Evolutionary conservation across 2,888 invertebrate species (phyloP), one percentile per base, ranked within the genome.

Genomic region (Cepaea hortensis): DNA sequence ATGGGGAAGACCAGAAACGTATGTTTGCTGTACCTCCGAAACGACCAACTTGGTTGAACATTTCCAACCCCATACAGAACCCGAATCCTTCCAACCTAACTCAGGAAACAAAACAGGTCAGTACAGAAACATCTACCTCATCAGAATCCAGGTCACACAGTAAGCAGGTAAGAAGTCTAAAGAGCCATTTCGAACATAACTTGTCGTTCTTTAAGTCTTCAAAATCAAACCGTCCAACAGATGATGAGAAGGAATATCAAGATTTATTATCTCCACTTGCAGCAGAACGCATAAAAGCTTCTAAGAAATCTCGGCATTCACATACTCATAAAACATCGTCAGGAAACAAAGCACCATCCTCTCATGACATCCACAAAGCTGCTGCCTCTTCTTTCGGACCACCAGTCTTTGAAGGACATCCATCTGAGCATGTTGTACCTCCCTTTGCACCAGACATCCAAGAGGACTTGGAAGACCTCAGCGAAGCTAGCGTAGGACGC

Each of bases 191-290:
- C 55, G 85, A 85, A 13, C 77, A 85, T 15, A 84, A 84, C 65
- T 48, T 76, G 13, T 35, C 68, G n/a, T 68, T 85, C 7, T 9
- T 79, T 13, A 75, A 76, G 79, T 13, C 55, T 4, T 77, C 79
- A 35, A 85, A 79, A 79, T 6, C 68, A 23, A 77, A 70, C n/a
- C 68, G 55, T 7, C 9, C 55, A 4, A 70, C 77, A n/a, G 68
- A 70, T 9, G 85, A 85, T n/a, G 85, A 85, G n/a, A 79, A 85
- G 13, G 85, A 85, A 23, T 85, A 73, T 62, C 65, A 73, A 46
- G 81, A 85, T 35, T 20, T 85, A 6, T 81, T 81, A 48, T 85
- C 85, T 46, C 85, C 85, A 9, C 62, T 85, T 5, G 72, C 81
- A 4, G 72, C 62, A 48, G 85, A 85, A 15, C 80, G 85, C 0